Base-by-base conservation (phyloP, 2,113 vertebrate genomes). In the Daboia siamensis region DNA sequence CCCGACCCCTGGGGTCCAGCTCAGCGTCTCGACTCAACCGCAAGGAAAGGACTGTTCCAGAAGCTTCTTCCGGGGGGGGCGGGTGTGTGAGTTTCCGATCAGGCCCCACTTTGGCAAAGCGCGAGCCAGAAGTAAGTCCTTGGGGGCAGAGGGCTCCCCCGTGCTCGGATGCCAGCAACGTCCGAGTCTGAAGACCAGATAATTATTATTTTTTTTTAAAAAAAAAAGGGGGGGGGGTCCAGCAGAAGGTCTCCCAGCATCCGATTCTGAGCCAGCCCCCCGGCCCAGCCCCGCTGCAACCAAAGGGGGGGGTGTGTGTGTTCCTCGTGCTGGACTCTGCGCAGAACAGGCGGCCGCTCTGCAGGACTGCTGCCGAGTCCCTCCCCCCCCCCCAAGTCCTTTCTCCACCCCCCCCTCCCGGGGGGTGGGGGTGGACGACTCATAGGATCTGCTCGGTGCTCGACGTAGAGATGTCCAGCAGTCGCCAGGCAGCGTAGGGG, bases 391-490 rank as follows among this genome's bases (percentile, higher is more conserved):
- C 33, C 46, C 46, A n/a, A 0, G 46, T 46, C 46, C 46, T 46
- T 46, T 5, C 46, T 46, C 46, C 46, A 4, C 46, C 46, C 46
- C 3, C 4, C 3, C 3, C 46, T 4, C 3, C 3, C 46, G 0
- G 3, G 46, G 46, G 0, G 3, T 4, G 46, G 46, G 46, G 46
- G 7, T 17, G 61, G 0, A 0, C 11, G 4, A 1, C 94, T 99
- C 97, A 99, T 91, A 99, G 98, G 93, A 99, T 98, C 97, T 99
- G 99, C 96, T 99, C 99, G 0, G 99, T 98, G 97, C 99, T 99
- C 0, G 99, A 99, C 0, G 98, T 98, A 0, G 99, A 99, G 92
- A 99, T 98, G 96, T 99, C 99, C 94, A 99, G 96, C 0, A 99
- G 97, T 94, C 99, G 98, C 99, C 99, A 99, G 48, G 99, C 99